phyloP scores from a whole-genome alignment of 2,797 vertebrate genomes.

The Limosa lapponica region DNA sequence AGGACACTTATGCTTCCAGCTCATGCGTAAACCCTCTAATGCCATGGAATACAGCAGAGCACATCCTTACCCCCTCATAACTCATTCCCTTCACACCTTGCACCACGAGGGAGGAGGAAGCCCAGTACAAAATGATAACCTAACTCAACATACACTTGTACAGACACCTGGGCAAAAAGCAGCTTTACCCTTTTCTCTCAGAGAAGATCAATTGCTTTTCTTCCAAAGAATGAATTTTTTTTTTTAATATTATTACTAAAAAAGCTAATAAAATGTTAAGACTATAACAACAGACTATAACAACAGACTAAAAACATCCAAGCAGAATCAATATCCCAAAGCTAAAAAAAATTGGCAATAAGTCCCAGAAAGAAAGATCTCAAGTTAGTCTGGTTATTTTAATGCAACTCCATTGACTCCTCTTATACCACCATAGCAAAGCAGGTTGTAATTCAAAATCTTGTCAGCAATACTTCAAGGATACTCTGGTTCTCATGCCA shows the following conservation, averaged over 20 bases:
- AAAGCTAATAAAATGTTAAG: neutral
- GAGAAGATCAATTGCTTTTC: neutral
- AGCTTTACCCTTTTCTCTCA: neutral
- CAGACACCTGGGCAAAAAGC: neutral
- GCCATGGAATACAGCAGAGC: fast-evolving
- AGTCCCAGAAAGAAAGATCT: neutral
- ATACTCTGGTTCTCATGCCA: neutral
- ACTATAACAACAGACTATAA: neutral
- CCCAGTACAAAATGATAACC: fast-evolving
- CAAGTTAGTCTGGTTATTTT: neutral
- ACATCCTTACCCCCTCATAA: neutral
- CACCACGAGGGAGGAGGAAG: neutral
- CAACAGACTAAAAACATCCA: neutral
- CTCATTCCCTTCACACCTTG: neutral
- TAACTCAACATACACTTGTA: fast-evolving
- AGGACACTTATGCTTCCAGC: neutral
- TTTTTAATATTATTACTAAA: neutral
- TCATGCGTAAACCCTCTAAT: fast-evolving
- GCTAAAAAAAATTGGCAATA: neutral
- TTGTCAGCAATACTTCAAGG: neutral
- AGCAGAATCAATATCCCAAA: neutral
- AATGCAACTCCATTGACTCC: neutral
- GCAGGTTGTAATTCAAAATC: neutral
- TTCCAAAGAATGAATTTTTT: neutral
- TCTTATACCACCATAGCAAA: neutral